phyloP scores from a whole-genome alignment of 2,113 vertebrate species.

The Fregata magnificens region DNA sequence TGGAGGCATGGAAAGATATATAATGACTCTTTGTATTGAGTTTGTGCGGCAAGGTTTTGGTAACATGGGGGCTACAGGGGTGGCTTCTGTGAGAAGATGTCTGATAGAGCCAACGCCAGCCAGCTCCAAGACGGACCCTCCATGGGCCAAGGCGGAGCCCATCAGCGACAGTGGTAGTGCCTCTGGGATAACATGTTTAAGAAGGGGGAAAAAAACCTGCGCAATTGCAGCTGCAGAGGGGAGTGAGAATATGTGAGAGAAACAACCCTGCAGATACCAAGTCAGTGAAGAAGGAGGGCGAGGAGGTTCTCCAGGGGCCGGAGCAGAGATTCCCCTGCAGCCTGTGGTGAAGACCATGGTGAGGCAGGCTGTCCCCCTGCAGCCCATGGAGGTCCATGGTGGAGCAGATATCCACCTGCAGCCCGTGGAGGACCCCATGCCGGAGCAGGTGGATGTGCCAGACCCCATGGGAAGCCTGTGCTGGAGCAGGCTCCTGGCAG shows the following conservation, averaged over 20 bases:
- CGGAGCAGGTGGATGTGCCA: neutral
- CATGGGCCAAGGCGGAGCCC: neutral
- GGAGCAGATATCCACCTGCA: neutral
- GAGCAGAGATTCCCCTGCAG: neutral
- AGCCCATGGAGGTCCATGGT: neutral
- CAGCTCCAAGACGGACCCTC: fast-evolving
- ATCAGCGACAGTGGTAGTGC: too few species aligned
- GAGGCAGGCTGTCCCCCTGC: neutral
- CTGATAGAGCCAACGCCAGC: neutral
- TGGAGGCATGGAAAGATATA: neutral
- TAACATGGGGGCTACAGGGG: neutral
- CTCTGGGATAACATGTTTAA: neutral
- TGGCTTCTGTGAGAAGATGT: neutral
- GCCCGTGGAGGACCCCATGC: neutral
- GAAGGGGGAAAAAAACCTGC: neutral
- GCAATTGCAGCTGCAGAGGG: neutral
- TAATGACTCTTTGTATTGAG: neutral
- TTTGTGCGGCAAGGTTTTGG: neutral
- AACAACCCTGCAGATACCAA: neutral
- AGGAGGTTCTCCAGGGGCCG: fast-evolving
- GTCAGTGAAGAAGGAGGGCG: neutral
- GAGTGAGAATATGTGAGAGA: neutral
- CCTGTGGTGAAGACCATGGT: neutral
- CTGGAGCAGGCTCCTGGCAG: neutral
- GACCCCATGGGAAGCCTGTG: neutral